Evolutionary conservation across 2,113 vertebrate species (phyloP), one percentile per base, ranked within the genome.

Genomic region (rabbit (Oryctolagus cuniculus)): DNA sequence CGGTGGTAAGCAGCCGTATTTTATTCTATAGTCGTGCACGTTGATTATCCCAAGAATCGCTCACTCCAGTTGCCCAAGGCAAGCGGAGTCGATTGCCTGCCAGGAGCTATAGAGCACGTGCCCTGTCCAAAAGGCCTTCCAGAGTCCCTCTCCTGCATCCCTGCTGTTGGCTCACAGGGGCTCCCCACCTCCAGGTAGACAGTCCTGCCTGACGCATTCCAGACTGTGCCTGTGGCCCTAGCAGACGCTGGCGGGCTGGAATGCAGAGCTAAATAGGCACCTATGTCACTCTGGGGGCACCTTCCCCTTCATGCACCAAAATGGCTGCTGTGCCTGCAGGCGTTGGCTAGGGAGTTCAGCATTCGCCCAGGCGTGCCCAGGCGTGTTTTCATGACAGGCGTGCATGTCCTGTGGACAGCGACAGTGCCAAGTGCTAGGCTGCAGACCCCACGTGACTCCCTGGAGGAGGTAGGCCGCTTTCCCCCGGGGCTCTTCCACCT

Each of bases 391-490:
- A 2, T 58, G 49, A 31, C 58, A 53, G 29, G 13, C 12, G 16
- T 63, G 58, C 15, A 3, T 13, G 1, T 55, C 21, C 12, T 75
- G 24, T 53, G 10, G 53, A 63, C 84, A 70, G 36, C 5, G 4
- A 3, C 64, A n/a, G 0, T 34, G 44, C 25, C 27, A 27, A 16
- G 1, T 22, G n/a, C 38, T 53, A 27, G 34, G 22, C 63, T 51
- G 2, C 29, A 17, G 27, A 24, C n/a, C n/a, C 22, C 15, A 0
- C 2, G 12, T 17, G 34, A 13, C 36, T 25, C 34, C 24, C 72
- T 27, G 3, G 36, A 34, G 16, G 53, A 25, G 12, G 29, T 2
- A 24, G 21, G 15, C 78, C 1, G 0, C 55, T 58, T 21, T 70
- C 16, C 34, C 19, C 55, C 55, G 4, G 55, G 55, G 55, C 55